phyloP scores from a whole-genome alignment of 2,113 vertebrate species.

The Rhinogobius similis region DNA sequence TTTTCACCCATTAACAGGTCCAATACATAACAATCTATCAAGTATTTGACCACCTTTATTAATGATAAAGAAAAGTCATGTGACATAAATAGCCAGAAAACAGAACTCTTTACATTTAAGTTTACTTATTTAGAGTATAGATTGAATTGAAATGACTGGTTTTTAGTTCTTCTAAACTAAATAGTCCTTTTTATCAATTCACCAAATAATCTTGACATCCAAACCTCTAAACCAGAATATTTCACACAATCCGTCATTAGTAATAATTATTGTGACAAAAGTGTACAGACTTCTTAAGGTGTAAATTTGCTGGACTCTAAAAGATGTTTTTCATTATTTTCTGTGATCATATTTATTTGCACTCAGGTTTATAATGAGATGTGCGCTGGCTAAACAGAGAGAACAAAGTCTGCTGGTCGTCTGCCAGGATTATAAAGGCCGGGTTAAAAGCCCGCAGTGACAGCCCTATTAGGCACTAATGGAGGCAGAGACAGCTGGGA shows the following conservation, averaged over 20 bases:
- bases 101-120: too few relatives aligned
- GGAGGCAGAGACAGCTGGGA: conserved; percentile 74
- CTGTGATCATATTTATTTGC: neutral
- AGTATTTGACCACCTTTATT: too few relatives aligned
- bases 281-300: neutral
- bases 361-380: neutral
- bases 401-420: conserved; percentile 42
- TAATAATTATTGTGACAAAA: neutral
- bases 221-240: neutral
- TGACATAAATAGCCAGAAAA: too few relatives aligned
- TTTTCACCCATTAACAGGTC: too few relatives aligned
- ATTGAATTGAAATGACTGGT: too few relatives aligned
- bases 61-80: too few relatives aligned
- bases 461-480: conserved; percentile 77
- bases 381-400: neutral
- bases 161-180: too few relatives aligned
- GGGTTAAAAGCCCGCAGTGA: conserved; percentile 74
- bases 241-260: neutral
- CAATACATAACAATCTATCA: too few relatives aligned
- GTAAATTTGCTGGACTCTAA: neutral
- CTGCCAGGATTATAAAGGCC: conserved; percentile 64
- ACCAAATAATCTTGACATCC: neutral
- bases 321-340: neutral
- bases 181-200: neutral
- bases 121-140: too few relatives aligned